phyloP scores from a whole-genome alignment of 1,140 invertebrate species.

The Calycopis cecrops region DNA sequence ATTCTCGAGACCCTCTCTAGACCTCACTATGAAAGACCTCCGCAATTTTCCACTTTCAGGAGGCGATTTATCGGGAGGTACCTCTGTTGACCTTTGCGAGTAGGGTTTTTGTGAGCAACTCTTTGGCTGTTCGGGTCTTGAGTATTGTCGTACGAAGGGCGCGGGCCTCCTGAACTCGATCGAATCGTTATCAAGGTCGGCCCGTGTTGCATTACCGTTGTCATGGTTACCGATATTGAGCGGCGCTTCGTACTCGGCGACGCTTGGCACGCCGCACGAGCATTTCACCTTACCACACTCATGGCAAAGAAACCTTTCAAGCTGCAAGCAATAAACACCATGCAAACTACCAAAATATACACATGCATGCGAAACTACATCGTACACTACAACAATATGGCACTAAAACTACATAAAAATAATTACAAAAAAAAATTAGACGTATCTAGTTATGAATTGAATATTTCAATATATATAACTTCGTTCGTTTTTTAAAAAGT shows the following conservation, averaged over 20 bases:
- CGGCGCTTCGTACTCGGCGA: constrained; percentile 1
- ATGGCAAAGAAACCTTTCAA: constrained; percentile 77
- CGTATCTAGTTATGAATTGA: too few species aligned
- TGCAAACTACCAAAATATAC: constrained; percentile 65
- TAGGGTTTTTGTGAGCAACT: constrained; percentile 29
- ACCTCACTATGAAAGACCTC: constrained; percentile 61
- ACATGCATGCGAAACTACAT: constrained; percentile 30
- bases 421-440: too few species aligned
- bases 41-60: constrained; percentile 54
- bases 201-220: constrained; percentile 5
- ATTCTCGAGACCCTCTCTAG: constrained; percentile 61
- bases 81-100: constrained; percentile 40
- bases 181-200: constrained; percentile 17
- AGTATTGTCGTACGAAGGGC: constrained; percentile 35
- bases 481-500: too few species aligned
- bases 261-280: constrained; percentile 51
- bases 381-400: too few species aligned
- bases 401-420: too few species aligned
- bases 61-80: constrained; percentile 42
- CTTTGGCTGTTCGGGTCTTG: constrained; percentile 38
- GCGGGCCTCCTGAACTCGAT: constrained; percentile 44
- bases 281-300: constrained; percentile 77
- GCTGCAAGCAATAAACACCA: constrained; percentile 75
- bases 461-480: too few species aligned
- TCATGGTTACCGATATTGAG: constrained; percentile 5